Percentiles rank a stretch among this genome's conserved stretches.
These are phyloP conservation scores for Hydraecia micacea DNA, from an alignment of 2,888 invertebrate species.

Conservation along the genomic window DNA sequence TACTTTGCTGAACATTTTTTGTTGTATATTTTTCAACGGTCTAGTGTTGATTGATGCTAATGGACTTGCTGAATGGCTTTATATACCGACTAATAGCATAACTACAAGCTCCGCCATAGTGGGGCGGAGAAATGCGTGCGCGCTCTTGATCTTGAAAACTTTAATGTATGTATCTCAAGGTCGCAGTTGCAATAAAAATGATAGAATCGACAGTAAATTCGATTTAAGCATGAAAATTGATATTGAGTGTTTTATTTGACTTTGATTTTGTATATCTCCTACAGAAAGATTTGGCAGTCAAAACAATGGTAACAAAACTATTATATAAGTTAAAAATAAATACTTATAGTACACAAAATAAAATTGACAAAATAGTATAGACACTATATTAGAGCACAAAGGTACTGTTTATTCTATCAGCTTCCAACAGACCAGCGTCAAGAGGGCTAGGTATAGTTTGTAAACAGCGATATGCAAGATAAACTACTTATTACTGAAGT, in stretches of 20 bases:
- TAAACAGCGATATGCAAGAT: background rate
- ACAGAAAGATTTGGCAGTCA: background rate
- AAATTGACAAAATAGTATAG: background rate
- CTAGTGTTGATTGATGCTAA: conserved; percentile 69
- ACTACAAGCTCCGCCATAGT: conserved; percentile 48
- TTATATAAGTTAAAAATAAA: background rate
- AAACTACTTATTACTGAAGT: background rate
- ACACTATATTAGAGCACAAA: background rate
- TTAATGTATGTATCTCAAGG: conserved; percentile 54
- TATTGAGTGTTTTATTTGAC: background rate
- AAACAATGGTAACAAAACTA: background rate
- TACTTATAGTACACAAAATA: background rate
- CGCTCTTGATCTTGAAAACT: conserved; percentile 61
- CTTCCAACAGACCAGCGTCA: background rate
- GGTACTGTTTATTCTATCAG: background rate
- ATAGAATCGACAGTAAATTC: background rate
- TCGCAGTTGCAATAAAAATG: conserved; percentile 8
- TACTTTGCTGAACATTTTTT: conserved; percentile 75
- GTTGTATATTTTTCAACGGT: conserved; percentile 57
- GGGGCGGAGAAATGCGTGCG: conserved; percentile 66
- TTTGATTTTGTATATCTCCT: background rate
- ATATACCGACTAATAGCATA: conserved; percentile 59
- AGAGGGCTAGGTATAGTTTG: background rate
- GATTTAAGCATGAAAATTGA: conserved; percentile 1
- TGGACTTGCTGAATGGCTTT: conserved; percentile 63